A percentile compares a stretch with the other conserved stretches of the same genome.
Evolutionary conservation across 30 jellyfish, hydroid and myxozoan genomes (phyloP).

Genomic region (Chrysaora quinquecirrha): DNA sequence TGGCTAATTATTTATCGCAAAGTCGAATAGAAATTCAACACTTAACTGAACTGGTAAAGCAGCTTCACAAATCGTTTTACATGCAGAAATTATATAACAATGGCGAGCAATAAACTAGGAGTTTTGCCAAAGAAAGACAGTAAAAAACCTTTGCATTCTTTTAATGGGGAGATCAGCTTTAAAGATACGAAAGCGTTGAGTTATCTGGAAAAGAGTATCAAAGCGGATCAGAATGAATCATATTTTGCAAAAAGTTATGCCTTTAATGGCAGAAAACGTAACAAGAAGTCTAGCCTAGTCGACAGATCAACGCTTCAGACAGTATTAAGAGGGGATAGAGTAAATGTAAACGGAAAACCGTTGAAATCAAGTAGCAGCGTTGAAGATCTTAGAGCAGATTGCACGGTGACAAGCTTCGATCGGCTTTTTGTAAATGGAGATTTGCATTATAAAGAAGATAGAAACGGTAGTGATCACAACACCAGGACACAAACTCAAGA

Average conservation of each 20-base stretch:
- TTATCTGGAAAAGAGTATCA: too few relatives aligned
- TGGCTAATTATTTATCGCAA: too few relatives aligned
- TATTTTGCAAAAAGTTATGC: neutral
- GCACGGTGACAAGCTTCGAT: too few relatives aligned
- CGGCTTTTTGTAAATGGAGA: too few relatives aligned
- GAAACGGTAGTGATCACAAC: neutral
- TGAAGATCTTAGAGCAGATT: neutral
- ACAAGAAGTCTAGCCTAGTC: neutral
- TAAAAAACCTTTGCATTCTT: neutral
- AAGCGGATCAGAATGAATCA: too few relatives aligned
- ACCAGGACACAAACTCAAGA: too few relatives aligned
- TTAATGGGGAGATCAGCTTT: neutral
- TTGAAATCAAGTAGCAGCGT: neutral
- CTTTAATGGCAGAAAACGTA: neutral
- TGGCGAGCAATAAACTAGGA: neutral
- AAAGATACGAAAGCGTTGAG: neutral
- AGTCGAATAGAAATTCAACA: too few relatives aligned
- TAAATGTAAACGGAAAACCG: neutral
- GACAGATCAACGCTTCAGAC: too few relatives aligned
- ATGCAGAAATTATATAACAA: too few relatives aligned
- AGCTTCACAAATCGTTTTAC: too few relatives aligned
- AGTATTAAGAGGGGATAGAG: neutral
- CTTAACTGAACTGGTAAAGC: too few relatives aligned
- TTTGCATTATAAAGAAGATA: neutral
- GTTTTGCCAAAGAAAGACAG: neutral